Evolutionary conservation across 2,113 vertebrate species (phyloP).

Genomic region (Chaetorhynchus papuensis): DNA sequence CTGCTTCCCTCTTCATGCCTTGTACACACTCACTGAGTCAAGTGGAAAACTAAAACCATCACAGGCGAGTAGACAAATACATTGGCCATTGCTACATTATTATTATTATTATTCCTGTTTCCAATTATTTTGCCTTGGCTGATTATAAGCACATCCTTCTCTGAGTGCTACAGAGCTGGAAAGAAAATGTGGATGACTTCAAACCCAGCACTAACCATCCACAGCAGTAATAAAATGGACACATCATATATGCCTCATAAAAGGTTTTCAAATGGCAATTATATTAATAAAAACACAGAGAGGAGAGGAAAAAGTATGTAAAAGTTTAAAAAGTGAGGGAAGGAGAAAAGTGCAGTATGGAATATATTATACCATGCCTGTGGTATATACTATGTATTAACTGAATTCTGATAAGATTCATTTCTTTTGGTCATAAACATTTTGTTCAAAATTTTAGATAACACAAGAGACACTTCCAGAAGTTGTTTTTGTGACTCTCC

Average conservation of each 20-base stretch:
- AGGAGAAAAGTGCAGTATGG: neutral
- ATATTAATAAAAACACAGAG: neutral
- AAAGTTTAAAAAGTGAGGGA: neutral
- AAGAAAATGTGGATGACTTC: neutral
- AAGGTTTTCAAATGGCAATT: neutral
- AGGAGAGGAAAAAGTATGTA: neutral
- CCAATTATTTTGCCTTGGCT: constrained; percentile 26
- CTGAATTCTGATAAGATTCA: neutral
- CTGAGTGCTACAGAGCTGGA: neutral
- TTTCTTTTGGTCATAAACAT: neutral
- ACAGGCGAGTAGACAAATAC: neutral
- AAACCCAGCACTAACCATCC: neutral
- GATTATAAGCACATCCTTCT: neutral
- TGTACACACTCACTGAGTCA: neutral
- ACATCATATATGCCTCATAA: neutral
- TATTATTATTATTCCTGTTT: constrained; percentile 16
- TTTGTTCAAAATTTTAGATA: neutral
- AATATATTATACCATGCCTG: neutral
- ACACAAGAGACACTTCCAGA: neutral
- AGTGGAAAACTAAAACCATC: neutral
- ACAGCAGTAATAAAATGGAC: neutral
- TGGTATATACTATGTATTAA: rapidly evolving
- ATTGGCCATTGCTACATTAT: neutral
- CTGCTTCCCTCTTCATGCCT: neutral
- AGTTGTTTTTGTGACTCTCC: neutral